These are phyloP conservation scores for Leptarthrus brevirostris DNA, from an alignment of 2,888 invertebrate genomes.

Conservation along the genomic window DNA sequence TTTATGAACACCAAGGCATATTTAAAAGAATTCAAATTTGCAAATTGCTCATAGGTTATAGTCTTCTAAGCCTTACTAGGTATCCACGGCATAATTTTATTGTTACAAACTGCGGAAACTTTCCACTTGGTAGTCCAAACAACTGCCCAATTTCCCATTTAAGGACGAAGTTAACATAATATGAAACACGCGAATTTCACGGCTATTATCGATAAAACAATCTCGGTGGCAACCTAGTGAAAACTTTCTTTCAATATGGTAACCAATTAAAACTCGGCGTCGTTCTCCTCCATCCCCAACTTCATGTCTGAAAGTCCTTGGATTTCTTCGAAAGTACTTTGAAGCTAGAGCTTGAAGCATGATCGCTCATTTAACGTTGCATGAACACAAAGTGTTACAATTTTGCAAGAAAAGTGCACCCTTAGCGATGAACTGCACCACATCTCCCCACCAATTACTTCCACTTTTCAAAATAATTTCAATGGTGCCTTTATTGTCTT, in stretches of 20 bases:
- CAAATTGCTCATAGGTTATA: no score
- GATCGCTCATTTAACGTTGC: neutral
- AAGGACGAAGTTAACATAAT: neutral
- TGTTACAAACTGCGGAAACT: no score
- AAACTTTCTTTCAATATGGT: neutral
- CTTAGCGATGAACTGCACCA: constrained; percentile 1
- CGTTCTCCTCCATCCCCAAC: no score
- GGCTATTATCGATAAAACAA: constrained; percentile 34
- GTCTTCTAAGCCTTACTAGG: no score
- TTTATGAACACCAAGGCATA: no score
- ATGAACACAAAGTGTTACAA: constrained; percentile 33
- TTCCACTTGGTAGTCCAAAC: no score
- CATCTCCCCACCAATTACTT: neutral
- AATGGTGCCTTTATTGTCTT: constrained; percentile 26
- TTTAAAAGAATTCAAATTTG: no score
- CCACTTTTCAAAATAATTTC: neutral
- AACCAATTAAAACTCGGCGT: no score
- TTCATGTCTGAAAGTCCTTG: no score
- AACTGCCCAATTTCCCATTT: no score
- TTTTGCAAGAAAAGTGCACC: constrained; percentile 5
- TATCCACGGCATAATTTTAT: no score
- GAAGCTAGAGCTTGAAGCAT: neutral
- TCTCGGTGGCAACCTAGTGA: neutral
- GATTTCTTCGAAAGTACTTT: no score
- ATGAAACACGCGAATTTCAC: constrained; percentile 22